These are phyloP conservation scores for Anarsia innoxiella DNA, from an alignment of 2,888 invertebrate species.

Conservation along the genomic window DNA sequence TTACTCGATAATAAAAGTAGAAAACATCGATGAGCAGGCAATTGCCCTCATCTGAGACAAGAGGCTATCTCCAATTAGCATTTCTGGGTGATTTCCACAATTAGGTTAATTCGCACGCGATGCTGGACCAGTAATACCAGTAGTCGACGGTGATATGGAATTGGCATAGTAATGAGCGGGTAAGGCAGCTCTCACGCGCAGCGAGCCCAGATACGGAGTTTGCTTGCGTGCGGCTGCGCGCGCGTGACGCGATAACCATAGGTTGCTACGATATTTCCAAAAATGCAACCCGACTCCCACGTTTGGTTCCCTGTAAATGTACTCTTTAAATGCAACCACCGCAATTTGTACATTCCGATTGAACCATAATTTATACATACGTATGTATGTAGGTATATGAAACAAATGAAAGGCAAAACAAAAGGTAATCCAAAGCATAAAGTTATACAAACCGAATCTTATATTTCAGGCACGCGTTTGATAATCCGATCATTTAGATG, in stretches of 20 bases:
- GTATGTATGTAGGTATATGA: too few relatives aligned
- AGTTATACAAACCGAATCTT: too few relatives aligned
- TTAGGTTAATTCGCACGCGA: slow-evolving; percentile 61
- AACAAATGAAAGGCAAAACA: too few relatives aligned
- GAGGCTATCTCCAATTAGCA: slow-evolving; percentile 46
- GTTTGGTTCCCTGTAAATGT: too few relatives aligned
- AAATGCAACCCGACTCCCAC: slow-evolving; percentile 8
- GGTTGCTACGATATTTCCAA: slow-evolving; percentile 14
- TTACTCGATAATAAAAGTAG: slow-evolving; percentile 4
- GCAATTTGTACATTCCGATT: not conserved
- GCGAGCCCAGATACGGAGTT: slow-evolving; percentile 17
- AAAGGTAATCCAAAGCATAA: too few relatives aligned
- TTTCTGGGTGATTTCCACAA: slow-evolving; percentile 61
- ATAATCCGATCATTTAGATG: slow-evolving; percentile 6
- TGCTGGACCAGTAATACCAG: slow-evolving; percentile 56
- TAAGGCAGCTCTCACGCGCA: slow-evolving; percentile 44
- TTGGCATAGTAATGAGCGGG: slow-evolving; percentile 56
- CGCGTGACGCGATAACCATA: slow-evolving; percentile 30
- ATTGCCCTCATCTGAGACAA: slow-evolving; percentile 34
- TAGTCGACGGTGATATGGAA: slow-evolving; percentile 48
- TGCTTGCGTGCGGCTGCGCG: slow-evolving; percentile 33
- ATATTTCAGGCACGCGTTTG: slow-evolving; percentile 7
- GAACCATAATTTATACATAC: too few relatives aligned
- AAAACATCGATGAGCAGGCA: slow-evolving; percentile 14
- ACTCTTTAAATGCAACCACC: too few relatives aligned